These are phyloP conservation scores for Sinocyclocheilus anophthalmus DNA, from an alignment of 2,113 vertebrate genomes.

Conservation along the genomic window DNA sequence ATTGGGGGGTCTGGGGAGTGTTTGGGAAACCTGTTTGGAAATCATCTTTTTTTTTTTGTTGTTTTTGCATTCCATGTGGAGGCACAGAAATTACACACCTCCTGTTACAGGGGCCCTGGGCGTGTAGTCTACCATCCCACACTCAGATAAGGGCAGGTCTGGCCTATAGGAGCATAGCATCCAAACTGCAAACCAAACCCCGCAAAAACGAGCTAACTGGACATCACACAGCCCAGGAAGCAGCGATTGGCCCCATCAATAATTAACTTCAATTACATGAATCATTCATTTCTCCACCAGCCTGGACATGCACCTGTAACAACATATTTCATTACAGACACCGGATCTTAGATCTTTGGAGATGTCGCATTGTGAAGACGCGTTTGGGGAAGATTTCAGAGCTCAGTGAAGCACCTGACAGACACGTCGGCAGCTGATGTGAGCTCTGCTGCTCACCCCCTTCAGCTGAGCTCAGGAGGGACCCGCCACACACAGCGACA, in stretches of 20 bases:
- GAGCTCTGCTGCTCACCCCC: neutral
- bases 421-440: conserved; percentile 8
- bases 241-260: conserved; percentile 50
- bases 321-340: conserved; percentile 57
- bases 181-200: conserved; percentile 3
- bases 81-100: neutral
- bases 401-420: conserved; percentile 47
- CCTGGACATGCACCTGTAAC: conserved; percentile 52
- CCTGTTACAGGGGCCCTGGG: neutral
- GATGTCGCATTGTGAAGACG: conserved; percentile 47
- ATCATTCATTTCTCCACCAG: conserved; percentile 56
- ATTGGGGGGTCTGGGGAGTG: too few species aligned
- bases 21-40: neutral
- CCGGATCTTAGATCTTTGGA: conserved; percentile 36
- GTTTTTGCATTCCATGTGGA: neutral
- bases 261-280: conserved; percentile 54
- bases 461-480: conserved; percentile 30
- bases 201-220: conserved; percentile 11
- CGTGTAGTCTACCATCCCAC: neutral
- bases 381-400: conserved; percentile 40
- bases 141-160: neutral
- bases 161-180: neutral
- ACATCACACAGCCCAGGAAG: conserved; percentile 42
- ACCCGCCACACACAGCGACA: conserved; percentile 20
- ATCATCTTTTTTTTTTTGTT: neutral